Evolutionary conservation across 1,140 invertebrate species (phyloP), one percentile per base, ranked within the genome.

Genomic region (Atta texana): DNA sequence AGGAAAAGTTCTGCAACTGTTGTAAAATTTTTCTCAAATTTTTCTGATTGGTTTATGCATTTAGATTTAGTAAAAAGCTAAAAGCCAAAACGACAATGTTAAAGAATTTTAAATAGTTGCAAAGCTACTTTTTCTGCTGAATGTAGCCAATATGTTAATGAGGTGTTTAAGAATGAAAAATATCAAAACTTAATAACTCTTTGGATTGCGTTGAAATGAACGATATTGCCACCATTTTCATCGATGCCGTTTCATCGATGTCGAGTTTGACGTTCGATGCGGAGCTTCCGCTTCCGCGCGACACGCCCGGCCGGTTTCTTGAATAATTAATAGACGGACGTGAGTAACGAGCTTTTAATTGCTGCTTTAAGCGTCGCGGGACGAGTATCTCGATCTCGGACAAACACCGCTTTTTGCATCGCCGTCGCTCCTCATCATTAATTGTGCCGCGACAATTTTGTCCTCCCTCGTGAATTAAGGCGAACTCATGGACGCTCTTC

Each of bases 331-430:
- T 81, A 71, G 66, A 71, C 10, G 64, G 64, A 55, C 64, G 51
- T 81, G 78, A 81, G 34, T 71, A 81, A 81, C 51, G 66, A 81
- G 78, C 78, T 81, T 81, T 81, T 71, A 81, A 81, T 81, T 57
- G 78, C 66, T 28, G 78, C 51, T 81, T 78, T 57, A 81, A 81
- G 66, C 49, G 1, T 31, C 49, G 49, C n/a, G 64, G 21, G 31
- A 39, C 31, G 31, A 21, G 31, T 71, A 81, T 81, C 78, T 57
- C 77, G 77, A 81, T 81, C 77, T 81, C 78, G n/a, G n/a, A 31
- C 66, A 55, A 81, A 81, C 51, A 39, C 21, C 59, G 64, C 39
- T 81, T 77, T 81, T 81, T 66, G 51, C 78, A 10, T 71, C 64
- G 31, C 10, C 14, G 49, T 39, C 31, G n/a, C 10, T 57, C 53